Percentiles rank a stretch among this genome's conserved stretches.
Conservation (phyloP, 2,113 vertebrate genomes). For the Lampris incognitus region DNA sequence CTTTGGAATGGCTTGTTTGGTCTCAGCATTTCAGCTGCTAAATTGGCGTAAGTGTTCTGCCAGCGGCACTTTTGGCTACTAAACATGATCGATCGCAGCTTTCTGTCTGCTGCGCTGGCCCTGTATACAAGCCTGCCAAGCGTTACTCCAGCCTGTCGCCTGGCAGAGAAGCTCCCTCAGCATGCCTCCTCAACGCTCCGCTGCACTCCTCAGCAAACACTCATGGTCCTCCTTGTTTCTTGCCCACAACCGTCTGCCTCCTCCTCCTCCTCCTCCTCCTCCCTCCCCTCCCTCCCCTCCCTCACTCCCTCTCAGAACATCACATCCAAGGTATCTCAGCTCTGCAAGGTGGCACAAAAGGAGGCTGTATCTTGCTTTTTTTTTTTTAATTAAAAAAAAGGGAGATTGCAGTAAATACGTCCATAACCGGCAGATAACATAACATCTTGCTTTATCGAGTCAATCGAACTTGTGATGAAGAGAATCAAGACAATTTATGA, state of each 20-base stretch:
- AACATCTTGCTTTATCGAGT: conserved; percentile 41
- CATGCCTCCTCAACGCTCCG: conserved; percentile 55
- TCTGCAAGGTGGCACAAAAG: neutral
- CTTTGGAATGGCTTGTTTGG: conserved; percentile 40
- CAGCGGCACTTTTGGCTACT: conserved; percentile 49
- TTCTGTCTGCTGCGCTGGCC: conserved; percentile 58
- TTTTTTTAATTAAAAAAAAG: conserved; percentile 28
- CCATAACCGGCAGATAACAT: conserved; percentile 17
- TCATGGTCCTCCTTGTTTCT: neutral
- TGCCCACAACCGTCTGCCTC: neutral
- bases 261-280: neutral
- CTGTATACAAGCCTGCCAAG: conserved; percentile 45
- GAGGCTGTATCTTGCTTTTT: conserved; percentile 25
- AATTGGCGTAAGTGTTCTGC: conserved; percentile 43
- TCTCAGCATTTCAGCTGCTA: conserved; percentile 50
- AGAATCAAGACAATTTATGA: conserved; percentile 16
- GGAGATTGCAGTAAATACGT: conserved; percentile 40
- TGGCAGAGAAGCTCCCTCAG: conserved; percentile 66
- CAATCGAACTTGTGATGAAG: conserved; percentile 51
- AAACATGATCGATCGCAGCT: conserved; percentile 68
- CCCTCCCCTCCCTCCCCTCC: neutral
- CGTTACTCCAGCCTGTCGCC: conserved; percentile 32
- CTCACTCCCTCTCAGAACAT: neutral
- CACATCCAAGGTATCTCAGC: neutral
- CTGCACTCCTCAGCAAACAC: conserved; percentile 49